These are phyloP conservation scores for Cardinalis cardinalis DNA, from an alignment of 2,113 vertebrate genomes.

Conservation along the genomic window DNA sequence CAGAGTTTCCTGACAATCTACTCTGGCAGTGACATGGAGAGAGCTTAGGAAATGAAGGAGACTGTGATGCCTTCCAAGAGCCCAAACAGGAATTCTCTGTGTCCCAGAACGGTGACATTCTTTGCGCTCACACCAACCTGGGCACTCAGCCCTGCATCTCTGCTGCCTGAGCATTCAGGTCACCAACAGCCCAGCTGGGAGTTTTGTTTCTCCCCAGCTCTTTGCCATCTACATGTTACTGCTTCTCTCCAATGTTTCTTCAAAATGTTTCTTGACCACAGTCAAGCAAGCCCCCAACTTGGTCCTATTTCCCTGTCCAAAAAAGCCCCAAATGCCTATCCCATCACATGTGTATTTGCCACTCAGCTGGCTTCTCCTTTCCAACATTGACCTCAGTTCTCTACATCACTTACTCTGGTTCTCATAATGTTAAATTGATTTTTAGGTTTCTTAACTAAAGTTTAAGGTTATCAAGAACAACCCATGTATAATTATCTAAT, in stretches of 20 bases:
- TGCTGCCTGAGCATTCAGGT: not conserved
- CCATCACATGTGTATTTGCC: not conserved
- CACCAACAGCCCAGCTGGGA: not conserved
- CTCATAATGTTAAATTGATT: not conserved
- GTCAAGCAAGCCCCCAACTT: not conserved
- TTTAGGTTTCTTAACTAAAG: not conserved
- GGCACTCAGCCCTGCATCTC: not conserved
- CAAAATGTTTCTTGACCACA: not conserved
- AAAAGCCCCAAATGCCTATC: not conserved
- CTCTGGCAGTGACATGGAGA: not conserved
- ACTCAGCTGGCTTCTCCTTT: not conserved
- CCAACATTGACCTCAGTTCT: not conserved
- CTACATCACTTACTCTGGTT: not conserved
- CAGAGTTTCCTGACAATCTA: not conserved
- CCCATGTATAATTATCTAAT: not conserved
- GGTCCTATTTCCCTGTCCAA: not conserved
- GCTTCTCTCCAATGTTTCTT: not conserved
- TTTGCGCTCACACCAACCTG: not conserved
- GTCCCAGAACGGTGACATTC: fast-evolving
- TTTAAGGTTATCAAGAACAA: not conserved
- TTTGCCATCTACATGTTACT: not conserved
- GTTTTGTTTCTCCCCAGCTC: not conserved
- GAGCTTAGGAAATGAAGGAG: not conserved
- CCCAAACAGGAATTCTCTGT: not conserved
- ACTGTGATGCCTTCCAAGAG: not conserved